These are phyloP conservation scores for Andrena bicolor DNA, from an alignment of 2,888 invertebrate species.

Conservation along the genomic window DNA sequence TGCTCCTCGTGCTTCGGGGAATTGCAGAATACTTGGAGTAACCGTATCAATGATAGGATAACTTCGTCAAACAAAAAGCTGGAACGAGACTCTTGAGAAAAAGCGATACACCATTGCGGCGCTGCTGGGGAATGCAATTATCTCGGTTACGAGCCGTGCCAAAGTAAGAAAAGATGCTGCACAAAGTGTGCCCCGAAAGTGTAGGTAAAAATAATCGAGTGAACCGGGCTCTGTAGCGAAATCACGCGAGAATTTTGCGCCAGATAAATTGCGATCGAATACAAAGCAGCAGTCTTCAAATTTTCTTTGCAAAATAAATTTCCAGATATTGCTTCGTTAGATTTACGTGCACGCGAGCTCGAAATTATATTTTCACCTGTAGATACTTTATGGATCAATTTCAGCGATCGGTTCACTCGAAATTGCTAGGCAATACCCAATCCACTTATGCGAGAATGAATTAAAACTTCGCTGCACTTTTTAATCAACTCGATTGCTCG, in stretches of 20 bases:
- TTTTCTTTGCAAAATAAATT: no score
- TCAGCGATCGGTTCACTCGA: no score
- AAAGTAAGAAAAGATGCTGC: conserved; percentile 47
- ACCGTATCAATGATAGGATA: conserved; percentile 51
- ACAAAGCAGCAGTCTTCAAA: no score
- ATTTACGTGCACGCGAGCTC: no score
- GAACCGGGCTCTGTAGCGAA: neutral
- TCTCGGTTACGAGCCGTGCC: conserved; percentile 17
- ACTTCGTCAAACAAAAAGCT: conserved; percentile 58
- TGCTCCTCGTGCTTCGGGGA: conserved; percentile 5
- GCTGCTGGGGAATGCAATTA: conserved; percentile 54
- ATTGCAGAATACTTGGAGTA: conserved; percentile 25
- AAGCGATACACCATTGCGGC: conserved; percentile 41
- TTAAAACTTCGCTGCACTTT: neutral
- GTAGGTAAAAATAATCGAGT: conserved; percentile 37
- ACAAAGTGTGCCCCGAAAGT: conserved; percentile 18
- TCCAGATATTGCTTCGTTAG: no score
- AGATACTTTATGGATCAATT: no score
- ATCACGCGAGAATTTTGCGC: conserved; percentile 2
- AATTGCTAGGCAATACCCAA: no score
- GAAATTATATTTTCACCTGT: no score
- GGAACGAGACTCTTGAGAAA: conserved; percentile 51
- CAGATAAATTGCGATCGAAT: conserved; percentile 1
- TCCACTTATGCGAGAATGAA: no score
- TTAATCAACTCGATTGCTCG: neutral